Base-by-base conservation (phyloP, 2,888 invertebrate genomes). In the Malacosoma neustria region DNA sequence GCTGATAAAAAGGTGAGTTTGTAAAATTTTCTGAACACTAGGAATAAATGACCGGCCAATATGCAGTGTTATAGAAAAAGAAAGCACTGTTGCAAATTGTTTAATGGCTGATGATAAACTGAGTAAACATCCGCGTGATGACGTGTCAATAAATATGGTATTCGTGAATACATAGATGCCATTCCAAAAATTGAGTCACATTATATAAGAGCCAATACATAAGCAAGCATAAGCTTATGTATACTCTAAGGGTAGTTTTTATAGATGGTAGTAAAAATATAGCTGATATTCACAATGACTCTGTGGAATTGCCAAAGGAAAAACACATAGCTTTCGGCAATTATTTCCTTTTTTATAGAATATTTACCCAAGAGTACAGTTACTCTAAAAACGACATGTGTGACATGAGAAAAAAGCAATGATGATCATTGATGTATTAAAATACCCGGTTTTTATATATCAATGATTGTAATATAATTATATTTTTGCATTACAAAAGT, bases 1-100 rank as follows among this genome's bases (percentile, higher is more conserved):
- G 13, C 15, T 11, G 30, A 30, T 14, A 29, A 33, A 36, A 30
- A 13, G 30, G 30, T 36, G 40, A 40, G 49, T 15, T 49, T 29
- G 45, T 47, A 33, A 46, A 50, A 36, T 13, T 37, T 34, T 51
- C 43, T 36, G 37, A 46, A 47, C 13, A 46, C 43, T 46, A 15
- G 46, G 22, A 5, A 41, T 51, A 30, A 43, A 39, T 31, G 42
- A 47, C 34, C 42, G 46, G 32, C 43, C 47, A 30, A 47, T 51
- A 40, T 35, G 41, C 29, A 48, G 37, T 14, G 42, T 43, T 35
- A 33, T 42, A 37, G 42, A 41, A 31, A 45, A 47, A 35, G 40
- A 45, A 42, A 32, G 34, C 32, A 29, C 29, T 5, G 15, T 15
- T 4, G 15, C 1, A 15, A 15, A 15, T 15, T 15, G 15, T 15